These are phyloP conservation scores for Vimba vimba DNA, from an alignment of 2,113 vertebrate genomes.

Conservation along the genomic window DNA sequence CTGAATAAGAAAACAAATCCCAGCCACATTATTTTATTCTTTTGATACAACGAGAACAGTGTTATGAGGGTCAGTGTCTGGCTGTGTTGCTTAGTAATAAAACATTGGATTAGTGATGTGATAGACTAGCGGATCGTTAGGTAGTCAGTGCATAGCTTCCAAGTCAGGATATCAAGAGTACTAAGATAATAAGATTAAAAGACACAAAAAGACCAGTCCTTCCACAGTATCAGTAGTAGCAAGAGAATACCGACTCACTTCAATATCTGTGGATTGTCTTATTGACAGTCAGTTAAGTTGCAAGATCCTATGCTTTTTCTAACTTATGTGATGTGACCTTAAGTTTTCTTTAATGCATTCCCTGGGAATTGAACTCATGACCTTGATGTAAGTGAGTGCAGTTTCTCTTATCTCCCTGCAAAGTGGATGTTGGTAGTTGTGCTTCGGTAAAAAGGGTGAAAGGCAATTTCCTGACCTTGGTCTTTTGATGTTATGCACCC, in stretches of 20 bases:
- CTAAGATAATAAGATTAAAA: neutral
- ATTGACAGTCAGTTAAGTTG: neutral
- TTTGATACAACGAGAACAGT: slow-evolving; percentile 65
- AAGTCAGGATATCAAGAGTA: neutral
- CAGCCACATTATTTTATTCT: slow-evolving; percentile 68
- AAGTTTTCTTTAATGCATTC: neutral
- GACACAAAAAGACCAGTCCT: neutral
- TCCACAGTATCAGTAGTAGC: neutral
- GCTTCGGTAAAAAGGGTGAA: slow-evolving; percentile 33
- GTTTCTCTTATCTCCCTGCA: neutral
- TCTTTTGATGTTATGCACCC: slow-evolving; percentile 61
- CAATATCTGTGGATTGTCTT: neutral
- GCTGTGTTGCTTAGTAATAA: slow-evolving; percentile 66
- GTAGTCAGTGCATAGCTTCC: slow-evolving; percentile 41
- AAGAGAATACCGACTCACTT: neutral
- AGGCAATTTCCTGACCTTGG: slow-evolving; percentile 10
- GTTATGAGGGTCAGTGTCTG: slow-evolving; percentile 55
- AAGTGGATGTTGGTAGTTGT: neutral
- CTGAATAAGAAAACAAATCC: slow-evolving; percentile 72
- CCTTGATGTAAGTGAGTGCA: neutral
- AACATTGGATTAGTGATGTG: slow-evolving; percentile 65
- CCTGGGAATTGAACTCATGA: neutral
- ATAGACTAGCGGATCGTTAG: slow-evolving; percentile 42
- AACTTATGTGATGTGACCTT: neutral
- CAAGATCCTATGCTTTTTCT: neutral